These are phyloP conservation scores for Noctua fimbriata DNA, from an alignment of 2,888 invertebrate genomes.

Conservation along the genomic window DNA sequence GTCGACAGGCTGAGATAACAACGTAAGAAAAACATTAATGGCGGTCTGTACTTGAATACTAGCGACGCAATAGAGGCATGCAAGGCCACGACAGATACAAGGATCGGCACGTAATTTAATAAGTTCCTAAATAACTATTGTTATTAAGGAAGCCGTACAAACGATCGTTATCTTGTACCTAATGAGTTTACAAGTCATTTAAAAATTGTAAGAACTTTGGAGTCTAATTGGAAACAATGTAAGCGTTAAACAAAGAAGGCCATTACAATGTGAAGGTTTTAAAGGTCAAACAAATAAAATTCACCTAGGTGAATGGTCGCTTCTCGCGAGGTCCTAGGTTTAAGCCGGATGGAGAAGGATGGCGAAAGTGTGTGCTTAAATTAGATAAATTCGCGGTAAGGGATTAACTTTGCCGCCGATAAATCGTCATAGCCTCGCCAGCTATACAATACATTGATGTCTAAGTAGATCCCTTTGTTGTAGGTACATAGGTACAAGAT, in stretches of 20 bases:
- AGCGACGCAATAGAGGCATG: slow-evolving; percentile 64
- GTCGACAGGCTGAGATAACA: slow-evolving; percentile 66
- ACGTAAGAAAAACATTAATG: slow-evolving; percentile 63
- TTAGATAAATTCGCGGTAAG: slow-evolving; percentile 45
- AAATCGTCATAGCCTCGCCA: slow-evolving; percentile 33
- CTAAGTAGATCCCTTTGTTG: not conserved
- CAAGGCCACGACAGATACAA: slow-evolving; percentile 63
- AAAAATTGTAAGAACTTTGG: slow-evolving; percentile 19
- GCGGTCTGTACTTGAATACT: slow-evolving; percentile 56
- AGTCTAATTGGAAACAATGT: slow-evolving; percentile 46
- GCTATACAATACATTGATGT: slow-evolving; percentile 4
- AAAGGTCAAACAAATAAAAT: slow-evolving; percentile 38
- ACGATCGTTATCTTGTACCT: slow-evolving; percentile 52
- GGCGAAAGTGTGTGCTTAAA: slow-evolving; percentile 35
- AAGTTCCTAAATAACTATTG: slow-evolving; percentile 64
- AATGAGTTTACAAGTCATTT: slow-evolving; percentile 42
- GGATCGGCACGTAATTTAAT: slow-evolving; percentile 57
- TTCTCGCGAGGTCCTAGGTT: slow-evolving; percentile 30
- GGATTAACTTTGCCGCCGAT: slow-evolving; percentile 36
- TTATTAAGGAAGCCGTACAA: slow-evolving; percentile 52
- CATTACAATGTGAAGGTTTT: slow-evolving; percentile 50
- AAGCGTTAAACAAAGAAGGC: slow-evolving; percentile 37
- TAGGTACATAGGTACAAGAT: not conserved
- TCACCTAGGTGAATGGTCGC: slow-evolving; percentile 32
- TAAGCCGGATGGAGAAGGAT: slow-evolving; percentile 45